Evolutionary conservation across 2,888 invertebrate genomes (phyloP).

Genomic region (Leucophenga maculata): DNA sequence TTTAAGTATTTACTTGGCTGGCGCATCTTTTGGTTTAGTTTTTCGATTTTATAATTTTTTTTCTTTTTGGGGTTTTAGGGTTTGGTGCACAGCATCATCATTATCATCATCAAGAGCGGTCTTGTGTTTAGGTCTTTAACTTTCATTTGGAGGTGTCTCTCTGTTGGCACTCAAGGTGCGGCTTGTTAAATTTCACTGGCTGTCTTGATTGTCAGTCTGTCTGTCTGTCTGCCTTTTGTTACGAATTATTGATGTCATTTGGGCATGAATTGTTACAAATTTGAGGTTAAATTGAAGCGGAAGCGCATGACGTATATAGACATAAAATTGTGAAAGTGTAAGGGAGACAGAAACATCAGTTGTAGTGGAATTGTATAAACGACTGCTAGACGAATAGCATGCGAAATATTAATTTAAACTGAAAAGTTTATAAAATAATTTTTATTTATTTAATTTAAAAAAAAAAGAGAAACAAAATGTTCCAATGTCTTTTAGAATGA

Average conservation of each 20-base stretch:
- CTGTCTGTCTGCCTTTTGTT: conserved; percentile 39
- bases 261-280: conserved; percentile 16
- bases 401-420: too few relatives aligned
- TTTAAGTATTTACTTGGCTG: conserved; percentile 12
- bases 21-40: conserved; percentile 13
- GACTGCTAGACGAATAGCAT: too few relatives aligned
- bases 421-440: too few relatives aligned
- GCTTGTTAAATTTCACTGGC: conserved; percentile 62
- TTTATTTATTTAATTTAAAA: too few relatives aligned
- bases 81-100: conserved; percentile 30
- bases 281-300: background rate
- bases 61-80: conserved; percentile 41
- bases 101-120: too few relatives aligned
- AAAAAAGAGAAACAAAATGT: too few relatives aligned
- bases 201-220: conserved; percentile 11
- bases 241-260: conserved; percentile 43
- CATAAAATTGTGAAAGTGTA: too few relatives aligned
- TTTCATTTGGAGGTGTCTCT: conserved; percentile 37
- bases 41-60: background rate
- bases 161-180: conserved; percentile 50
- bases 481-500: too few relatives aligned
- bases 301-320: background rate
- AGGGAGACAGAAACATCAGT: too few relatives aligned
- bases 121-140: conserved; percentile 14
- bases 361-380: too few relatives aligned